Conservation (phyloP, 2,888 invertebrate genomes). For the Nymphalis urticae region DNA sequence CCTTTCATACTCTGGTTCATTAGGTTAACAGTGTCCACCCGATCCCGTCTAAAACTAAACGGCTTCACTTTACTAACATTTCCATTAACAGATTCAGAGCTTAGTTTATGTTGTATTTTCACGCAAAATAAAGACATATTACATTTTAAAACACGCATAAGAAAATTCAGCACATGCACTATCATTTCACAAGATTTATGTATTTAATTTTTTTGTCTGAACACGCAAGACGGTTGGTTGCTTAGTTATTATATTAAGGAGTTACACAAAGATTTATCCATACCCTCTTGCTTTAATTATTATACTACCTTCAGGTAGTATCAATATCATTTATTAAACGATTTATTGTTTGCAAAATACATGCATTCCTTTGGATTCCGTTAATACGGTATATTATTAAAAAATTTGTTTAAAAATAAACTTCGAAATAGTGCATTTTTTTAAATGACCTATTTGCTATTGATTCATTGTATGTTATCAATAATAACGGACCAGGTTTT, state of each 20-base stretch:
- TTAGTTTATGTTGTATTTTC: conserved; percentile 57
- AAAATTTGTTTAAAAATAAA: neutral
- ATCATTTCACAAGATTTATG: conserved; percentile 50
- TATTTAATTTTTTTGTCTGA: conserved; percentile 11
- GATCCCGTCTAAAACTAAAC: conserved; percentile 49
- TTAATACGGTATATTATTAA: neutral
- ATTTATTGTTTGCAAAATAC: conserved; percentile 34
- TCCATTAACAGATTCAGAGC: conserved; percentile 43
- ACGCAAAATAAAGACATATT: conserved; percentile 65
- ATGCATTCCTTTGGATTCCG: conserved; percentile 32
- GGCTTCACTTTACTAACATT: conserved; percentile 55
- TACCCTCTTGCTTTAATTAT: conserved; percentile 23
- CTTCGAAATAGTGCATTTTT: neutral
- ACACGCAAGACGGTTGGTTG: conserved; percentile 16
- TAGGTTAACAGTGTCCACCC: conserved; percentile 72
- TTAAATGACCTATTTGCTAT: neutral
- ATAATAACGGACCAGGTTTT: conserved; percentile 72
- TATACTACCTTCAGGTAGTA: conserved; percentile 28
- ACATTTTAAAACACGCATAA: conserved; percentile 61
- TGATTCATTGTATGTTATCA: conserved; percentile 38
- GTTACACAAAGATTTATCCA: conserved; percentile 9
- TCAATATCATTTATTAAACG: neutral
- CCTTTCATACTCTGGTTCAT: conserved; percentile 52
- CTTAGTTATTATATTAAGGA: conserved; percentile 15
- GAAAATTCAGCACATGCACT: conserved; percentile 67